phyloP scores from a whole-genome alignment of 2,888 invertebrate genomes.

The Eristalis pertinax region DNA sequence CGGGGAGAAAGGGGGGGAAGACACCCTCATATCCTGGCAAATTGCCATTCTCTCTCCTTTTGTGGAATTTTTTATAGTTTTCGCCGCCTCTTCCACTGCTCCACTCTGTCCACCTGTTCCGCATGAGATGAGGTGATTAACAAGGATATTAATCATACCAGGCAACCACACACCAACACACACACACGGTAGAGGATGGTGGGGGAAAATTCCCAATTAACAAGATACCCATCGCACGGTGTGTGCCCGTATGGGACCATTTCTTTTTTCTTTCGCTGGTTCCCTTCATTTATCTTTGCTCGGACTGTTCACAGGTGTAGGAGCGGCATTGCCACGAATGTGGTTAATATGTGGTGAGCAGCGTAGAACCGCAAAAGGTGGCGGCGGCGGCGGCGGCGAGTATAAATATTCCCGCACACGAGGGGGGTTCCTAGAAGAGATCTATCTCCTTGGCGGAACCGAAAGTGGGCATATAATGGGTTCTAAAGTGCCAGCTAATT shows the following conservation, averaged over 20 bases:
- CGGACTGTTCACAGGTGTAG: conserved; percentile 37
- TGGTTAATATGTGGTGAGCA: conserved; percentile 51
- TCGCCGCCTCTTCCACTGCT: background rate
- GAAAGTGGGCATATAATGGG: conserved; percentile 65
- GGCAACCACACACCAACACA: background rate
- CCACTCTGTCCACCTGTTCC: conserved; percentile 61
- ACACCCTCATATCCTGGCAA: conserved; percentile 65
- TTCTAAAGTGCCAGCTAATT: conserved; percentile 71
- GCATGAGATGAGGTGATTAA: conserved; percentile 64
- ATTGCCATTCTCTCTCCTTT: conserved; percentile 59
- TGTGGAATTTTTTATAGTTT: conserved; percentile 65
- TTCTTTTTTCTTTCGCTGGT: conserved; percentile 5
- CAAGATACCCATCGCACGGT: conserved; percentile 62
- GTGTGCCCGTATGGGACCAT: conserved; percentile 56
- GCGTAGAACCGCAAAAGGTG: conserved; percentile 44
- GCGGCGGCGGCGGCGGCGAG: background rate
- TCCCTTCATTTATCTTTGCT: background rate
- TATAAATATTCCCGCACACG: conserved; percentile 9
- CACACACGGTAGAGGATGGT: background rate
- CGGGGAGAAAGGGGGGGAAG: background rate
- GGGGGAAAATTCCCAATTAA: conserved; percentile 68
- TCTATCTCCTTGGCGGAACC: conserved; percentile 51
- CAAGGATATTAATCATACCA: conserved; percentile 70
- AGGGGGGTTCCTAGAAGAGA: conserved; percentile 60
- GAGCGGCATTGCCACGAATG: conserved; percentile 8